Conservation (phyloP, 2,888 invertebrate genomes). For the Tolmerus cingulatus region DNA sequence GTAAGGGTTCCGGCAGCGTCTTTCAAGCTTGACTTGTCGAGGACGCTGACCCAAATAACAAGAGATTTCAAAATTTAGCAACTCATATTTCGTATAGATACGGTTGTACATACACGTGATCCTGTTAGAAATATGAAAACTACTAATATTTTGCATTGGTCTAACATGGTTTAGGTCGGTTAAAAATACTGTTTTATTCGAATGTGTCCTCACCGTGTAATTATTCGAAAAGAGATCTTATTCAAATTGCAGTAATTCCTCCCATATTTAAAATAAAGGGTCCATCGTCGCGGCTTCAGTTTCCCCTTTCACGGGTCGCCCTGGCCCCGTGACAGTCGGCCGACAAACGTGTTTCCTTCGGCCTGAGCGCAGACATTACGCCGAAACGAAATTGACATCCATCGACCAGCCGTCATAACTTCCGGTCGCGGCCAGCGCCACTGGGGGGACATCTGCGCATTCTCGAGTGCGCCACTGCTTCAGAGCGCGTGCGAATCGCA, state of each 20-base stretch:
- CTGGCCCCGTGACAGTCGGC: background rate
- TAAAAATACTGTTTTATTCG: background rate
- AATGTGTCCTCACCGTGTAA: background rate
- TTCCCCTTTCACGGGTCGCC: background rate
- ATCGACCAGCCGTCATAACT: background rate
- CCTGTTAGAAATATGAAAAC: too few relatives aligned
- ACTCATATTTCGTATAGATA: too few relatives aligned
- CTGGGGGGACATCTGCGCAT: constrained; percentile 8
- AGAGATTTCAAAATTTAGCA: too few relatives aligned
- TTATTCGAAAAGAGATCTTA: background rate
- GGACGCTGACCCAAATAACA: too few relatives aligned
- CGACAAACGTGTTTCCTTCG: background rate
- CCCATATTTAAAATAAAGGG: background rate
- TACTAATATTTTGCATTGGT: too few relatives aligned
- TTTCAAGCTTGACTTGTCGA: too few relatives aligned
- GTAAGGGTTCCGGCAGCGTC: too few relatives aligned
- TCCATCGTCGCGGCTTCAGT: background rate
- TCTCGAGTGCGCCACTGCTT: background rate
- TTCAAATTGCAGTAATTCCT: background rate
- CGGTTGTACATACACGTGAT: too few relatives aligned
- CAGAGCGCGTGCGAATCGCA: background rate
- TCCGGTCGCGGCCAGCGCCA: background rate
- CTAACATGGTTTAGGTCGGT: too few relatives aligned
- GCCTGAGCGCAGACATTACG: background rate
- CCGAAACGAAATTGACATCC: background rate